Evolutionary conservation across 92 coral and sea anemone genomes (phyloP).

Genomic region (Zoanthus gigantus): DNA sequence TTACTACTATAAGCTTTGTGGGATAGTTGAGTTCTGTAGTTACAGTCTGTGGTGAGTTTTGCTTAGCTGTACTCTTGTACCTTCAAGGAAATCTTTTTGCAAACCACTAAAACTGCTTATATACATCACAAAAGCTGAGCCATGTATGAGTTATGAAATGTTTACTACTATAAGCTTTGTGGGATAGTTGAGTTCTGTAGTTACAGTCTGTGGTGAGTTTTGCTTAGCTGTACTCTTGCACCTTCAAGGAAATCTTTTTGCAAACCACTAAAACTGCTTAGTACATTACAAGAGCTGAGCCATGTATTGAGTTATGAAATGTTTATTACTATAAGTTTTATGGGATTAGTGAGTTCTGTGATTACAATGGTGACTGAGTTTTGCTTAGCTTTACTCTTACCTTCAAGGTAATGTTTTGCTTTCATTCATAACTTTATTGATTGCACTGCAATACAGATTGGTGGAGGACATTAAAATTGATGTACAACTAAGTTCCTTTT

Average conservation of each 20-base stretch:
- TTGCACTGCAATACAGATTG: too few relatives aligned
- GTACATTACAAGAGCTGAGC: not conserved
- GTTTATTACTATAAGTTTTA: not conserved
- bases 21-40: not conserved
- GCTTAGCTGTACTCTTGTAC: not conserved
- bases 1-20: too few relatives aligned
- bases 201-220: constrained; percentile 13
- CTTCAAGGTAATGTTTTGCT: too few relatives aligned
- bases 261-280: too few relatives aligned
- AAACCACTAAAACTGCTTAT: too few relatives aligned
- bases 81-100: not conserved
- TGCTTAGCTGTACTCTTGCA: not conserved
- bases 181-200: not conserved
- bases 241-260: not conserved
- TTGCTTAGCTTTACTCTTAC: not conserved
- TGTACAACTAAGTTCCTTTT: too few relatives aligned
- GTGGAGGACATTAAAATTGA: too few relatives aligned
- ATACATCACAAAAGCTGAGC: too few relatives aligned
- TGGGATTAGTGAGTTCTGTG: not conserved
- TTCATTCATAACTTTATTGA: too few relatives aligned
- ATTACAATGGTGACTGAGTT: constrained; percentile 14
- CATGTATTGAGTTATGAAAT: not conserved
- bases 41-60: constrained; percentile 10
- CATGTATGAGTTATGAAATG: not conserved
- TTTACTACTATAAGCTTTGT: too few relatives aligned